Percentiles rank a stretch among this genome's conserved stretches.
phyloP scores from a whole-genome alignment of 2,113 vertebrate species.

The Telmatochromis brachygnathus region DNA sequence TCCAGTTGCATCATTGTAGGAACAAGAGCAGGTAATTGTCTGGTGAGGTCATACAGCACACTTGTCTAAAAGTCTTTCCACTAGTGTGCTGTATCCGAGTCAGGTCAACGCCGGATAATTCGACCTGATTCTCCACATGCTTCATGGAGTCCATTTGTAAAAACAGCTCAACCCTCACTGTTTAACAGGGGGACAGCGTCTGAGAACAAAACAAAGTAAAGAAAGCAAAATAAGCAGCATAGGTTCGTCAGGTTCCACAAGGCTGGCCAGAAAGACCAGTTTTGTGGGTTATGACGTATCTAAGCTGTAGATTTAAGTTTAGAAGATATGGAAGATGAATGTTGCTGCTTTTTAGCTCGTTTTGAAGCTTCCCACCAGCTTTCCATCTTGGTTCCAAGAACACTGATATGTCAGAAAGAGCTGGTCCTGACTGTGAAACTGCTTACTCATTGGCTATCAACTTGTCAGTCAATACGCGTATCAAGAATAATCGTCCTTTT shows the following conservation, averaged over 20 bases:
- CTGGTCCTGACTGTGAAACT: background rate
- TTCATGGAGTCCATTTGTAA: background rate
- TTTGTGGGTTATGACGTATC: background rate
- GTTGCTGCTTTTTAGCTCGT: background rate
- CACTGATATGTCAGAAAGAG: background rate
- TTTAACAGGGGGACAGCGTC: background rate
- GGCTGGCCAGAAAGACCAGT: background rate
- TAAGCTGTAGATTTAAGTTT: accelerated
- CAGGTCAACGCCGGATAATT: background rate
- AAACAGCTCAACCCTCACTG: background rate
- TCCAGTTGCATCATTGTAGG: background rate
- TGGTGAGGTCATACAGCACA: background rate
- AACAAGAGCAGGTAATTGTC: background rate
- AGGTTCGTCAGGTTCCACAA: background rate
- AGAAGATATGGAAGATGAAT: background rate
- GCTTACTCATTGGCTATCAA: background rate
- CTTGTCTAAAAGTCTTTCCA: background rate
- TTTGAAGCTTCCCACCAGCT: background rate
- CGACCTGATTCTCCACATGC: accelerated
- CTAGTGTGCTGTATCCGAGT: background rate
- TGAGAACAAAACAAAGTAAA: background rate
- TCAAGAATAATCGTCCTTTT: background rate
- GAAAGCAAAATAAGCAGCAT: background rate
- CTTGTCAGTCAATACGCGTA: background rate
- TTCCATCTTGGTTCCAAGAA: background rate